Conservation (phyloP, 2,113 vertebrate genomes). For the Tautogolabrus adspersus region DNA sequence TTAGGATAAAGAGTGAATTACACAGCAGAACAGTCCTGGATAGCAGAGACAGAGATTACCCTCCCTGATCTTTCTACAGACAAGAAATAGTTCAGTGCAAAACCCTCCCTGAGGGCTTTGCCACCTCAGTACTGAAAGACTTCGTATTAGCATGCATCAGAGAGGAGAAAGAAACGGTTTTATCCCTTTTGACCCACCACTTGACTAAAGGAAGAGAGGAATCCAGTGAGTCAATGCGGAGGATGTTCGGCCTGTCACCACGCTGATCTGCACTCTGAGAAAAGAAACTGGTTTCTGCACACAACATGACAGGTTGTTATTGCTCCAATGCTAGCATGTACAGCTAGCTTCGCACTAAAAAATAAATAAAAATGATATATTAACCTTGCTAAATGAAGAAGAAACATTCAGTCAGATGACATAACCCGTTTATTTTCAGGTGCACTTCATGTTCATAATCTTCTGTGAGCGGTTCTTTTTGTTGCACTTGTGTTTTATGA, state of each 20-base stretch:
- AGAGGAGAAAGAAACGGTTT: constrained; percentile 56
- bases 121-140: constrained; percentile 71
- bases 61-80: constrained; percentile 77
- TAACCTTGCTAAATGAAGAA: neutral
- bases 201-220: constrained; percentile 66
- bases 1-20: constrained; percentile 73
- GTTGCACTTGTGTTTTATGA: constrained; percentile 3
- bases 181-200: constrained; percentile 71
- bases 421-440: neutral
- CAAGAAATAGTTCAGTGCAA: constrained; percentile 72
- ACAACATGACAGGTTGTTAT: constrained; percentile 34
- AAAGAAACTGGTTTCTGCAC: constrained; percentile 22
- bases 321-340: constrained; percentile 37
- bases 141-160: constrained; percentile 71
- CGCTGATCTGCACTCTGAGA: constrained; percentile 34
- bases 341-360: neutral
- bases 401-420: neutral
- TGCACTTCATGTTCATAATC: neutral
- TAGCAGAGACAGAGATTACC: constrained; percentile 77
- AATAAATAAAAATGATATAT: neutral
- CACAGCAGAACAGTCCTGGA: constrained; percentile 73
- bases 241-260: constrained; percentile 54
- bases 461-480: neutral
- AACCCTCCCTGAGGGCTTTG: constrained; percentile 68
- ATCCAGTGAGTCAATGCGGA: constrained; percentile 27